A percentile compares a stretch with the other conserved stretches of the same genome.
Conservation (phyloP, 2,113 vertebrate genomes). For the Propithecus coquereli region DNA sequence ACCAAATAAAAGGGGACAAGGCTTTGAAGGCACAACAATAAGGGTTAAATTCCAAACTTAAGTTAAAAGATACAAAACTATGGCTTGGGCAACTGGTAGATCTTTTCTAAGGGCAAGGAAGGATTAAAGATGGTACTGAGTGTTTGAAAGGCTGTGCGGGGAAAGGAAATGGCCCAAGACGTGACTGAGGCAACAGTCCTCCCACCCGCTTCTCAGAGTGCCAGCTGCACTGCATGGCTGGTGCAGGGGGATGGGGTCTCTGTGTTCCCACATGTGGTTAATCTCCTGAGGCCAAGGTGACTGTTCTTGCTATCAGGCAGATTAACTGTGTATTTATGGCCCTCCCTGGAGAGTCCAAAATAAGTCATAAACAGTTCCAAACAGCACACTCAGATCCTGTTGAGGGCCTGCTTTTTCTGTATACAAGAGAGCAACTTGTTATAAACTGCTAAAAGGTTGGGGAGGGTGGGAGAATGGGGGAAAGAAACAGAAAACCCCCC, state of each 20-base stretch:
- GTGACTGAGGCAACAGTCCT: background rate
- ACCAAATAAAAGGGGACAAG: background rate
- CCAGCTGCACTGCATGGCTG: background rate
- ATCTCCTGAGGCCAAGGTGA: slow-evolving; percentile 49
- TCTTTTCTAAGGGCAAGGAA: background rate
- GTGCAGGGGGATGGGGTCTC: slow-evolving; percentile 4
- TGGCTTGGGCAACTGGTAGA: background rate
- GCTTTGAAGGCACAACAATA: background rate
- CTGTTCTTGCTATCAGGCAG: slow-evolving; percentile 41
- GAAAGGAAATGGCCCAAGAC: background rate
- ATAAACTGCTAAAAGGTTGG: slow-evolving; percentile 60
- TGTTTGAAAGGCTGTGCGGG: background rate
- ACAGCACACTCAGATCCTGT: slow-evolving; percentile 59
- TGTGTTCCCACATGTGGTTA: slow-evolving; percentile 43
- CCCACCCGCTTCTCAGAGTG: background rate
- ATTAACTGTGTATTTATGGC: slow-evolving; percentile 70
- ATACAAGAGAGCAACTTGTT: slow-evolving; percentile 69
- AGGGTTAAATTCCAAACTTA: background rate
- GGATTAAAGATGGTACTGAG: background rate
- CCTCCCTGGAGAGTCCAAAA: slow-evolving; percentile 50
- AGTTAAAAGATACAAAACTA: background rate
- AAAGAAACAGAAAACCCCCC: slow-evolving; percentile 22
- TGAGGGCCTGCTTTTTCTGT: slow-evolving; percentile 72
- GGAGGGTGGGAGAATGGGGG: background rate
- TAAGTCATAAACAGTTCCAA: slow-evolving; percentile 77